Percentiles rank a stretch among this genome's conserved stretches.
Conservation (phyloP, 2,888 invertebrate genomes). For the Nesidiocoris tenuis region DNA sequence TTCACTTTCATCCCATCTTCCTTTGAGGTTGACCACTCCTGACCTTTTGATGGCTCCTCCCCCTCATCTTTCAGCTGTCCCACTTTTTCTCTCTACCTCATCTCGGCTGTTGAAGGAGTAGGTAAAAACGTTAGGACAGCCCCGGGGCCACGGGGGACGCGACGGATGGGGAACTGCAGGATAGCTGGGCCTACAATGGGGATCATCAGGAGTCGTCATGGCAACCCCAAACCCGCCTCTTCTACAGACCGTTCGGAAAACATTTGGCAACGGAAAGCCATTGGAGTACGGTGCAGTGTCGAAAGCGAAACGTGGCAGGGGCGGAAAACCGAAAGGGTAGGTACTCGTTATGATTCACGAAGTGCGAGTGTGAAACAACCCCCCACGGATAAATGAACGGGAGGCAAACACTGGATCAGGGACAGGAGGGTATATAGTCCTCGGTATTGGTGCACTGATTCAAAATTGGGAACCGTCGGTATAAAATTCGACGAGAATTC, state of each 20-base stretch:
- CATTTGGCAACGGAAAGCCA: not conserved
- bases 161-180: not conserved
- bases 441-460: too few species aligned
- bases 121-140: slow-evolving; percentile 18
- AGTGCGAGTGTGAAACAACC: not conserved
- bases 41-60: slow-evolving; percentile 21
- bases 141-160: not conserved
- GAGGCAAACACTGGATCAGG: too few species aligned
- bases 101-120: slow-evolving; percentile 1
- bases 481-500: too few species aligned
- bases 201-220: slow-evolving; percentile 37
- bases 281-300: not conserved
- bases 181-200: slow-evolving; percentile 14
- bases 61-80: not conserved
- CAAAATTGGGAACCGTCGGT: too few species aligned
- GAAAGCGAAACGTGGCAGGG: not conserved
- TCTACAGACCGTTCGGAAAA: slow-evolving; percentile 29
- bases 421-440: too few species aligned
- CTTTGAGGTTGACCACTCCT: slow-evolving; percentile 22
- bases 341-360: not conserved
- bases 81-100: not conserved
- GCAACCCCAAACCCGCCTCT: slow-evolving; percentile 32
- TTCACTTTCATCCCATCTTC: slow-evolving; percentile 18
- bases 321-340: not conserved
- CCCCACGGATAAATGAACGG: too few species aligned